These are phyloP conservation scores for Molossus alvarezi DNA, from an alignment of 2,797 vertebrate species.

Conservation along the genomic window DNA sequence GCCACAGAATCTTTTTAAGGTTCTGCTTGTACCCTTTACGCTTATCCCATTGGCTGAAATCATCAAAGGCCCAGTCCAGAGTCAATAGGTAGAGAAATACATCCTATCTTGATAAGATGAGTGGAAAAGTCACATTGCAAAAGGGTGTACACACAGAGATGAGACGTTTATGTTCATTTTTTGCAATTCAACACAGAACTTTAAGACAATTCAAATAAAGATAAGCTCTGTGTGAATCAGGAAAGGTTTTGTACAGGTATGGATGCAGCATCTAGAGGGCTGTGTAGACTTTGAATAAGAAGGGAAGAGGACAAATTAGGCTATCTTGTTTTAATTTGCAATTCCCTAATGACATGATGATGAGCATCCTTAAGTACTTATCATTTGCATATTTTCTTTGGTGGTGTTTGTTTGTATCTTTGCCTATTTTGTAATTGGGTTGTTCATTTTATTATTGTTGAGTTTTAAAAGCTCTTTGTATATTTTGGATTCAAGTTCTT, in stretches of 20 bases:
- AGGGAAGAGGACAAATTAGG: neutral
- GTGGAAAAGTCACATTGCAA: neutral
- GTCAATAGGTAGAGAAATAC: neutral
- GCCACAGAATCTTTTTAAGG: neutral
- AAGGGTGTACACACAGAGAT: neutral
- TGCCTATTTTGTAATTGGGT: neutral
- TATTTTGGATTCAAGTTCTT: constrained; percentile 29
- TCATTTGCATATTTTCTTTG: neutral
- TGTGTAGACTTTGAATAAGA: neutral
- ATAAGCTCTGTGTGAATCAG: neutral
- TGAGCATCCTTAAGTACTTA: constrained; percentile 32
- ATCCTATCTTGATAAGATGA: constrained; percentile 1
- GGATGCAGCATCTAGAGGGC: neutral
- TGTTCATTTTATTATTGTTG: too few relatives aligned
- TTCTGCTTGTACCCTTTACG: neutral
- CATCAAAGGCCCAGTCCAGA: neutral
- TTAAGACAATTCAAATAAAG: constrained; percentile 39
- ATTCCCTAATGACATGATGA: neutral
- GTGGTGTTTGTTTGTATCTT: constrained; percentile 4
- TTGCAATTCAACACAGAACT: neutral
- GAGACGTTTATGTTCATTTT: neutral
- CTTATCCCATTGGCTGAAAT: neutral
- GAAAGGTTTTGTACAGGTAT: constrained; percentile 1
- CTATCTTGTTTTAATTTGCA: neutral
- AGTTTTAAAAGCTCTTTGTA: too few relatives aligned